Conservation (phyloP, 2,113 vertebrate genomes). For the Tretioscincus oriximinensis region DNA sequence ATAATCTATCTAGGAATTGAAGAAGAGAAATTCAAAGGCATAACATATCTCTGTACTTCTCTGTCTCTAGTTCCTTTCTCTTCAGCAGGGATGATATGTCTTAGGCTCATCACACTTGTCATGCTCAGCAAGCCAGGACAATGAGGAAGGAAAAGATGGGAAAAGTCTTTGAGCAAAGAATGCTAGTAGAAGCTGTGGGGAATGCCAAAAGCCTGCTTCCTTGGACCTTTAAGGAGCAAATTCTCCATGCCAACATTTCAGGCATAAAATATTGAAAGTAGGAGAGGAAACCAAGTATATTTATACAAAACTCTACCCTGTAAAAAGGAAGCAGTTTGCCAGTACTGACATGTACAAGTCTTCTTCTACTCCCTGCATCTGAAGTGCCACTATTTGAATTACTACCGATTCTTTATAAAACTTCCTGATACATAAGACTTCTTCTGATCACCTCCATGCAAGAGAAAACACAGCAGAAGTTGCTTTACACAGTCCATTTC, state of each 20-base stretch:
- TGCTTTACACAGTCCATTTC: background rate
- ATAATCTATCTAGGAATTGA: background rate
- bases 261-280: background rate
- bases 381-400: slow-evolving; percentile 15
- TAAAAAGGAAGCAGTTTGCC: background rate
- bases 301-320: background rate
- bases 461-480: background rate
- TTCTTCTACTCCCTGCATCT: background rate
- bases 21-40: background rate
- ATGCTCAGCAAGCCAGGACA: slow-evolving; percentile 24
- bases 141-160: slow-evolving; percentile 1
- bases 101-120: slow-evolving; percentile 5
- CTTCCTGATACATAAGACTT: background rate
- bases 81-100: background rate
- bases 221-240: slow-evolving; percentile 1
- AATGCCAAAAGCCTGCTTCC: background rate
- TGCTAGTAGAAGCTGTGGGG: background rate
- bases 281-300: background rate
- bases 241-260: background rate
- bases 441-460: background rate
- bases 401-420: slow-evolving; percentile 21
- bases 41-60: background rate
- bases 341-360: background rate
- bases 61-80: background rate
- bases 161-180: background rate